Percentiles rank a stretch among this genome's conserved stretches.
phyloP scores from a whole-genome alignment of 2,888 invertebrate species.

The Agrochola lota region DNA sequence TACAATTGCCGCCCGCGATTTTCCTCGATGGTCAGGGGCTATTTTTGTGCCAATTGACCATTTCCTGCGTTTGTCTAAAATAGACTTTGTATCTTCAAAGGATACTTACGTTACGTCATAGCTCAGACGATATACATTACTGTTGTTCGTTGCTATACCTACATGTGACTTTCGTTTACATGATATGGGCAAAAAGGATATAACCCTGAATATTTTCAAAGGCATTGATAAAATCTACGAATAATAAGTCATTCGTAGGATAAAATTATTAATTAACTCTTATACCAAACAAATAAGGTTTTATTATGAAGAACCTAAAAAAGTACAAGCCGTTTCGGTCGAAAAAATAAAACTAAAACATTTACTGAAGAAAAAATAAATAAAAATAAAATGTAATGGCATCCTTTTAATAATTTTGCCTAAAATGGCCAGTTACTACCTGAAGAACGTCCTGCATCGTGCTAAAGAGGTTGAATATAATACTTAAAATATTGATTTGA shows the following conservation, averaged over 20 bases:
- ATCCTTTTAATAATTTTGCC: conserved; percentile 1
- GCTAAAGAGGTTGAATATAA: conserved; percentile 5
- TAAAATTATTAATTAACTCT: too few relatives aligned
- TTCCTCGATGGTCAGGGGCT: conserved; percentile 75
- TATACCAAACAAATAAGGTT: conserved; percentile 10
- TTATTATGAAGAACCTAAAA: neutral
- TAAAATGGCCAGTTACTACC: conserved; percentile 6
- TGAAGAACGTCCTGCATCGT: neutral
- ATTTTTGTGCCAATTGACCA: conserved; percentile 80
- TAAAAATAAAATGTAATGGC: conserved; percentile 23
- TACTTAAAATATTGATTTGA: neutral
- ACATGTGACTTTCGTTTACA: neutral
- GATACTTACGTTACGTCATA: conserved; percentile 15
- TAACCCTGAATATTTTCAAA: neutral
- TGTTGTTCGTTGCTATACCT: neutral
- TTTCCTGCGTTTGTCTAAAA: conserved; percentile 76
- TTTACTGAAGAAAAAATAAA: conserved; percentile 4
- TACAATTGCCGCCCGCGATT: conserved; percentile 83
- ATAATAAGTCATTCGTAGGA: too few relatives aligned
- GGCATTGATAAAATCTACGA: neutral
- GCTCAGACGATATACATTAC: neutral
- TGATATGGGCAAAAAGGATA: neutral
- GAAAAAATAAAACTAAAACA: too few relatives aligned
- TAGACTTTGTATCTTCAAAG: conserved; percentile 43
- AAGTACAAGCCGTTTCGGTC: neutral